phyloP scores from a whole-genome alignment of 2,888 invertebrate genomes.

The Pammene aurita region DNA sequence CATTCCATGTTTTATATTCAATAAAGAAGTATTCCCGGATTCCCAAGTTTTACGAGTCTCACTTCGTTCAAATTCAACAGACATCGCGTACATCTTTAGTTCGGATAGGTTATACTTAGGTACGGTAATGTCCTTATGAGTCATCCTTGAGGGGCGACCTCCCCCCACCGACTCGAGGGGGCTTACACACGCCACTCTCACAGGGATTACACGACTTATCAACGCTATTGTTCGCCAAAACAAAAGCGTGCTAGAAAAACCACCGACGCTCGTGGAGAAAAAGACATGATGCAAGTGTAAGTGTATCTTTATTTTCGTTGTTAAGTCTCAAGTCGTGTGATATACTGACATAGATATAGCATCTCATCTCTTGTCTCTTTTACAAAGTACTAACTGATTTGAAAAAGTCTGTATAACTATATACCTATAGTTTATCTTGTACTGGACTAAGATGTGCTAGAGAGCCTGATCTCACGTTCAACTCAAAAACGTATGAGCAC shows the following conservation, averaged over 20 bases:
- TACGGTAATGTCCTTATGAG: conserved; percentile 53
- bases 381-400: neutral
- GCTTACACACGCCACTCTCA: conserved; percentile 16
- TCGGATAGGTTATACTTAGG: conserved; percentile 21
- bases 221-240: conserved; percentile 20
- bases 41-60: conserved; percentile 15
- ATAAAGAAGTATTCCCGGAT: conserved; percentile 16
- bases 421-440: too few relatives aligned
- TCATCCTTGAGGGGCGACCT: conserved; percentile 45
- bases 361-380: neutral
- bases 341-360: neutral
- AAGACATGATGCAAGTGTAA: neutral
- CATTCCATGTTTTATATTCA: conserved; percentile 10
- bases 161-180: conserved; percentile 24
- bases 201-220: conserved; percentile 22
- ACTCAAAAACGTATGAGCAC: neutral
- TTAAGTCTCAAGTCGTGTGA: neutral
- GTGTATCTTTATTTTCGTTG: neutral
- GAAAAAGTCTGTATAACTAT: too few relatives aligned
- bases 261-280: neutral
- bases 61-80: conserved; percentile 27
- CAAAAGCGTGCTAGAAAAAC: conserved; percentile 22
- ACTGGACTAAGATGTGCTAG: too few relatives aligned
- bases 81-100: conserved; percentile 15
- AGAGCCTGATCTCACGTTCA: too few relatives aligned